phyloP scores from a whole-genome alignment of 2,113 vertebrate species.

The Chionis minor region DNA sequence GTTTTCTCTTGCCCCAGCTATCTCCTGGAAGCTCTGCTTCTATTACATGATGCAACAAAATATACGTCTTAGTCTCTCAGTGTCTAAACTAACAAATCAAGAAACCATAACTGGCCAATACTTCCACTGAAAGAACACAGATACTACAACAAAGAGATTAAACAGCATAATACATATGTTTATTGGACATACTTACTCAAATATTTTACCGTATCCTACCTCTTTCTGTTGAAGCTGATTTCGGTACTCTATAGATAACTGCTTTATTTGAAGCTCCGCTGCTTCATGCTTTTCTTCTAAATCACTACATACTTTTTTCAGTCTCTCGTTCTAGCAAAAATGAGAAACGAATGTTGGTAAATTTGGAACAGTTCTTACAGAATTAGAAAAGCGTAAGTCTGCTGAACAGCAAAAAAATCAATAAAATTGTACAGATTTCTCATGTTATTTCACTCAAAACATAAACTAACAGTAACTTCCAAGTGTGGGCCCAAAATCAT shows the following conservation, averaged over 20 bases:
- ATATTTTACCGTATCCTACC: conserved; percentile 69
- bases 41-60: background rate
- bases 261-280: conserved; percentile 92
- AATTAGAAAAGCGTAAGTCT: background rate
- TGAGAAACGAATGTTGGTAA: background rate
- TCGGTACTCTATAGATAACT: conserved; percentile 87
- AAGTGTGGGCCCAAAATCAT: background rate
- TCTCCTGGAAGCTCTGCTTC: background rate
- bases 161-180: background rate
- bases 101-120: background rate
- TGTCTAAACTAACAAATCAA: background rate
- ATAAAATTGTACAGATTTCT: background rate
- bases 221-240: conserved; percentile 92
- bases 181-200: background rate
- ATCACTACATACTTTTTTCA: conserved; percentile 85
- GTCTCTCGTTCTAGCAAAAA: conserved; percentile 84
- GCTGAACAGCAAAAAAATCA: background rate
- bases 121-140: background rate
- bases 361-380: background rate
- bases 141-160: background rate
- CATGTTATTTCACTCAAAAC: background rate
- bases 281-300: conserved; percentile 94
- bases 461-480: background rate
- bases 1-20: background rate
- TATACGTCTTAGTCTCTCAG: background rate